Percentiles rank a stretch among this genome's conserved stretches.
phyloP scores from a whole-genome alignment of 2,888 invertebrate genomes.

The Polydrusus cervinus region DNA sequence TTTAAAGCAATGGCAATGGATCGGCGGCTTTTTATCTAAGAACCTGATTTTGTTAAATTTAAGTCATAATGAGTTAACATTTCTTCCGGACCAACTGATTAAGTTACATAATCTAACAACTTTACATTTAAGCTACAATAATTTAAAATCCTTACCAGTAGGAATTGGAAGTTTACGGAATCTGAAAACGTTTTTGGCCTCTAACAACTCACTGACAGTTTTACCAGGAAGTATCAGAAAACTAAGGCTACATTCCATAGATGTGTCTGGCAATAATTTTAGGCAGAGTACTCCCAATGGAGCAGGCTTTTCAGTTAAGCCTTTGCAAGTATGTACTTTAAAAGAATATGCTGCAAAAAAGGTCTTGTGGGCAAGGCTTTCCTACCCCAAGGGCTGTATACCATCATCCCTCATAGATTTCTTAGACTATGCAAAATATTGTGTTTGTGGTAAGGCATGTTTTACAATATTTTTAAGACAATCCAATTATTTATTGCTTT shows the following conservation, averaged over 20 bases:
- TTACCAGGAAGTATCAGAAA: constrained; percentile 78
- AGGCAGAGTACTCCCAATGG: constrained; percentile 57
- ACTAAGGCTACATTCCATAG: constrained; percentile 74
- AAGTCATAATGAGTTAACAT: constrained; percentile 75
- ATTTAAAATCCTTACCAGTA: constrained; percentile 76
- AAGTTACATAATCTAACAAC: constrained; percentile 77
- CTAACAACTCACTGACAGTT: constrained; percentile 73
- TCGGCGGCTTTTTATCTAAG: constrained; percentile 74
- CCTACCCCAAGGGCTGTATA: constrained; percentile 75
- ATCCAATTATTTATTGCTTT: constrained; percentile 69
- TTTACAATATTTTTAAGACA: constrained; percentile 64
- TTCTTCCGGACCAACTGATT: constrained; percentile 78
- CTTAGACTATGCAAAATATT: constrained; percentile 77
- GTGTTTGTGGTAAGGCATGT: constrained; percentile 75
- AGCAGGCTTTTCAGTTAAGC: constrained; percentile 57
- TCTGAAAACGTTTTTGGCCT: constrained; percentile 74
- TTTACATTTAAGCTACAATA: constrained; percentile 79
- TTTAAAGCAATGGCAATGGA: constrained; percentile 79
- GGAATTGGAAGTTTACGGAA: constrained; percentile 77
- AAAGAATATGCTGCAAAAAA: constrained; percentile 74
- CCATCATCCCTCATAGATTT: constrained; percentile 76
- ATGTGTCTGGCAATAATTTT: constrained; percentile 77
- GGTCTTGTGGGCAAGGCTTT: constrained; percentile 73
- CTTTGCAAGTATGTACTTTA: constrained; percentile 72
- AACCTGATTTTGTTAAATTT: constrained; percentile 78